Base-by-base conservation (phyloP, 1,140 invertebrate species). In the Maconellicoccus hirsutus region DNA sequence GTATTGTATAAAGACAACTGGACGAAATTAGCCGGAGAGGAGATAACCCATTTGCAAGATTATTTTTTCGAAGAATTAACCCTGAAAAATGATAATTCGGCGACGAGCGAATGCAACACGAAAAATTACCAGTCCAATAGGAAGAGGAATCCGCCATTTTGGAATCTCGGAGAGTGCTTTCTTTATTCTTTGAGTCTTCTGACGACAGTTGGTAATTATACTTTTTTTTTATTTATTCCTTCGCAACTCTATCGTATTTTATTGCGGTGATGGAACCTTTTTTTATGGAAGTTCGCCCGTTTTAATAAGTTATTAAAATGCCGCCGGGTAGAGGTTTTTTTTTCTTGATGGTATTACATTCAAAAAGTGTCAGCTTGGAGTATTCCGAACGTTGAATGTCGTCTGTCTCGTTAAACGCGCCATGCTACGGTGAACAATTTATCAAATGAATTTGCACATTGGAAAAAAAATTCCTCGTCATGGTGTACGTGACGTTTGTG, bases 111-210 rank as follows among this genome's bases (percentile, higher is more conserved):
- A 23, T 74, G 72, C 66, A 74, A 26, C 22, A 66, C 61, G 3
- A 66, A 66, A 23, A 66, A 66, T 26, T 66, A 66, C 42, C 78
- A 75, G 71, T 79, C 80, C 72, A 80, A 82, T 59, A 86, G 89
- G 77, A 86, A 89, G 75, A 66, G 22, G 8, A 66, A 26, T 66
- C 61, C 21, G 61, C 61, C 61, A 25, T 66, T 66, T 66, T 98
- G 92, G 92, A 92, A 89, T 42, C 94, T 96, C 79, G 89, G 92
- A 69, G 89, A 90, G 38, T 92, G 92, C 74, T 92, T 96, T 79
- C 85, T 98, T 16, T 98, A 98, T 80, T 95, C 93, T 19, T 83
- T 98, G 63, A 98, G 95, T 26, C 86, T 97, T 63, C 96, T 97
- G 74, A 97, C 94, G 2, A 98, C 94, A 69, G 96, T 97, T 76